Base-by-base conservation (phyloP, 2,888 invertebrate species). In the Drosophila formosana region DNA sequence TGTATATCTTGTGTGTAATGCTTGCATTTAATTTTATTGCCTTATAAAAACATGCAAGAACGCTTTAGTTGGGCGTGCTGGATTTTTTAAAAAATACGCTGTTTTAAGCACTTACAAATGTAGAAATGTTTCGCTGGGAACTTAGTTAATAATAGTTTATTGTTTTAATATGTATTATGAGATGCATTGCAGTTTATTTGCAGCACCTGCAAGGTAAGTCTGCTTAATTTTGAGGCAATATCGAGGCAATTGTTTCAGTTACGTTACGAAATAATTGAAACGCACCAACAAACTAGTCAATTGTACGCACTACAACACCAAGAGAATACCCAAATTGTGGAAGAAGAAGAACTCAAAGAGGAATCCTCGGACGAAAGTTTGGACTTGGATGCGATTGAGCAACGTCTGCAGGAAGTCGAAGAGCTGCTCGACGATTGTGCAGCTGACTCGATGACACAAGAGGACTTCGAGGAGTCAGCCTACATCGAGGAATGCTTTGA, bases 211-310 rank as follows among this genome's bases (percentile, higher is more conserved):
- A 89, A 87, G 53, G 72, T 65, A 3, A 74, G 57, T 25, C 57
- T 87, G 8, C 49, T 87, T 23, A 81, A 88, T 41, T 82, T 69
- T 57, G 87, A 88, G 43, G 75, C 56, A 1, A 23, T 87, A 8
- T 78, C 76, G 5, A 67, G 65, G 28, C 62, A 74, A 5, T 63
- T 82, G 46, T 32, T 25, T 0, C 58, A 72, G 13, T 11, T 77
- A 32, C 72, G 82, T 0, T 53, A 51, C 6, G 68, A 76, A 34
- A 82, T 89, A 45, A 43, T 67, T 5, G 55, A 49, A 8, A 81
- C 69, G 4, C 83, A 73, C 25, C 72, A 64, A 1, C 6, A 43
- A 8, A 74, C 76, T 0, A 6, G 18, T 0, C 18, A 28, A 7
- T 30, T 60, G 2, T 39, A 66, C 6, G 26, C 32, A 8, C 7